Conservation (phyloP, 2,113 vertebrate species). For the Triplophysa rosa region DNA sequence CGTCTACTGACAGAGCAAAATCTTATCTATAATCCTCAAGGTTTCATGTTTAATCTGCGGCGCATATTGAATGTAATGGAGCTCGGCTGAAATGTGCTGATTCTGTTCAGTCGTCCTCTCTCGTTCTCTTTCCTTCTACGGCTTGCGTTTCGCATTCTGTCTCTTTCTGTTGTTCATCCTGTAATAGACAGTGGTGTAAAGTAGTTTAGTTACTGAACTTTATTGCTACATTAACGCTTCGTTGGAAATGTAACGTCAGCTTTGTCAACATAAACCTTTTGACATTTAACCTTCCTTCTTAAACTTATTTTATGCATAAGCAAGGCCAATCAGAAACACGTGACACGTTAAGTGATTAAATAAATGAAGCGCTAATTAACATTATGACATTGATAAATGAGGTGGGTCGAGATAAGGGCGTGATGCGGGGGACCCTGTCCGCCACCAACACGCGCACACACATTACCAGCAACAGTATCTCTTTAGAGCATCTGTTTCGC, state of each 20-base stretch:
- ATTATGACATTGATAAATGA: constrained; percentile 95
- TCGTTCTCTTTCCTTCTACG: not conserved
- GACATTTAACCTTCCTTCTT: too few species aligned
- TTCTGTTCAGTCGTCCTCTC: constrained; percentile 1
- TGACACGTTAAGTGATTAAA: constrained; percentile 85
- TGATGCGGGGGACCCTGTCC: constrained; percentile 80
- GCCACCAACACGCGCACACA: constrained; percentile 83
- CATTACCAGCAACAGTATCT: constrained; percentile 86
- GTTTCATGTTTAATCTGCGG: constrained; percentile 20
- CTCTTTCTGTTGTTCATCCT: constrained; percentile 57
- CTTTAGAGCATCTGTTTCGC: constrained; percentile 93
- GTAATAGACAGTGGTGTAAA: constrained; percentile 2
- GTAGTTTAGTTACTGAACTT: too few species aligned
- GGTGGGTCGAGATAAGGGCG: constrained; percentile 83
- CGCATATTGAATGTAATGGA: not conserved
- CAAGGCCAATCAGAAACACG: constrained; percentile 65
- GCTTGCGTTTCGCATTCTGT: not conserved
- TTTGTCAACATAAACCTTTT: too few species aligned
- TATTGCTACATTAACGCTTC: too few species aligned
- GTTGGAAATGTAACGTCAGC: too few species aligned
- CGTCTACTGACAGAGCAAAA: constrained; percentile 14
- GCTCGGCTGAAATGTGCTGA: constrained; percentile 19
- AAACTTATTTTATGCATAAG: not conserved
- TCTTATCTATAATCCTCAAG: constrained; percentile 28
- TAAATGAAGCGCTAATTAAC: constrained; percentile 96